Evolutionary conservation across 2,888 invertebrate species (phyloP), one percentile per base, ranked within the genome.

Genomic region (Macrophya annulata): DNA sequence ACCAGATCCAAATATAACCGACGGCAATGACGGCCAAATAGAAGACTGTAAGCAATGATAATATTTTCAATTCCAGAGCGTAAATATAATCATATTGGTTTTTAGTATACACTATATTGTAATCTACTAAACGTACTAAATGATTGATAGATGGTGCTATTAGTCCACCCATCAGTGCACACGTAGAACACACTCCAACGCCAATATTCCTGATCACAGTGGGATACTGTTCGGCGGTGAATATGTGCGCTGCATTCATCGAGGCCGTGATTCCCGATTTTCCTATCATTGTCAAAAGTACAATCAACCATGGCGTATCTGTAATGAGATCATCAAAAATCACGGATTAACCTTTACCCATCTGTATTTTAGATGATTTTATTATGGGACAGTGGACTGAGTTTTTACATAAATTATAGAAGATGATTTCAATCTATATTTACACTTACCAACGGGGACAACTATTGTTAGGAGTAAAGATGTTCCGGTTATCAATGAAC

Each of bases 191-290:
- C 6, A 95, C 95, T 17, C 96, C 96, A 65, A 96, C 92, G 43
- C 95, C 96, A 62, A 95, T 95, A 89, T 96, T 96, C 87, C 96
- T 93, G 65, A 97, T 96, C n/a, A 96, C 96, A 10, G 97, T 97
- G 21, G 97, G 97, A 90, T 96, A 97, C 91, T 96, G 96, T 93
- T 97, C 97, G 1, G 96, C 96, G 0, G 96, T 96, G 90, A 96
- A 96, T 79, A 97, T 95, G 89, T 97, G 97, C 71, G 97, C 95
- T 0, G 96, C 96, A 68, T 96, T 96, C 96, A 89, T 97, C 97
- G 40, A 96, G 0, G 96, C 95, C 1, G 96, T 96, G 84, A 97
- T 96, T 68, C 96, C 95, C 88, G 97, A 92, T 93, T 97, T 97
- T 10, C 96, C 97, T 62, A 96, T 91, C 96, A 97, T 96, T 3